Evolutionary conservation across 2,797 vertebrate species (phyloP).

Genomic region (Petrocephalus schoutedeni): DNA sequence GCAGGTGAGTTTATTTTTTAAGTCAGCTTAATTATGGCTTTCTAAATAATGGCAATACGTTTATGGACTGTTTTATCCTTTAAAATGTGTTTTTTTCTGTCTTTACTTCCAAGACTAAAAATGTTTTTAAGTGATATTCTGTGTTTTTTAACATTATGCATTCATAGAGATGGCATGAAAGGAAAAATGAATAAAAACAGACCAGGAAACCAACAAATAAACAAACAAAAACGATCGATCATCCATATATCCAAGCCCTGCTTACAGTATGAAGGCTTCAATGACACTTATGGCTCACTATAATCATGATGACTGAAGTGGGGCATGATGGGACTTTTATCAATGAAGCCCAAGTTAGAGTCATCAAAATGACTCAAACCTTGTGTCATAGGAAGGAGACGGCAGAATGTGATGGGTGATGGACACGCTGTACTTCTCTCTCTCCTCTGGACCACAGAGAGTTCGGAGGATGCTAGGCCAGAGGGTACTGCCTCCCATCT

Average conservation of each 20-base stretch:
- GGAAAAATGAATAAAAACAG: not conserved
- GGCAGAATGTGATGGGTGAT: not conserved
- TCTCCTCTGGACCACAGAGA: not conserved
- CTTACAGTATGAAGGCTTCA: not conserved
- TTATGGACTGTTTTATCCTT: not conserved
- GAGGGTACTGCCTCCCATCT: not conserved
- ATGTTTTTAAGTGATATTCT: not conserved
- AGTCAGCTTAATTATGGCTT: slow-evolving; percentile 2
- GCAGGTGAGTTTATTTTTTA: slow-evolving; percentile 10
- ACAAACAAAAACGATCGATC: not conserved
- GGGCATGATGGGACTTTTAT: not conserved
- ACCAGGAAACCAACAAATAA: not conserved
- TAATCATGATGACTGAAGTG: not conserved
- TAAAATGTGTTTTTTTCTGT: not conserved
- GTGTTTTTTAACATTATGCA: not conserved
- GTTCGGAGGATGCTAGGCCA: not conserved
- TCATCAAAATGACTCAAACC: not conserved
- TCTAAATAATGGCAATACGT: not conserved
- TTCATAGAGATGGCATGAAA: not conserved
- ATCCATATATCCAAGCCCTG: not conserved
- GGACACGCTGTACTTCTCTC: not conserved
- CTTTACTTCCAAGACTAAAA: not conserved
- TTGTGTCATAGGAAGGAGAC: not conserved
- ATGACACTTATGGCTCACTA: not conserved
- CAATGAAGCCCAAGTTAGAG: not conserved